Evolutionary conservation across 1,140 invertebrate species (phyloP).

Genomic region (Aleiodes sp.): DNA sequence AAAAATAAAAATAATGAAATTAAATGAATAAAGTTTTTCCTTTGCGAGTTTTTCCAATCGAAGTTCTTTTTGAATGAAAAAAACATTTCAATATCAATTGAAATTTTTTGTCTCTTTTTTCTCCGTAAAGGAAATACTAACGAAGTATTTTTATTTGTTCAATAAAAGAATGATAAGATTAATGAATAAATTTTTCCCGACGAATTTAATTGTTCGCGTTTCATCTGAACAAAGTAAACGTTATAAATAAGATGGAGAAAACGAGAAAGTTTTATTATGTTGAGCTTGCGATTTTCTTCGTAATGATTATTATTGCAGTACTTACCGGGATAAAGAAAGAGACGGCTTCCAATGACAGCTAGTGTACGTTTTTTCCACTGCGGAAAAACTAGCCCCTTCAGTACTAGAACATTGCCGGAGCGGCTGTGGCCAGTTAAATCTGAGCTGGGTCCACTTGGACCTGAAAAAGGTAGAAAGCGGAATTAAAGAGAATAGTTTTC

Average conservation of each 20-base stretch:
- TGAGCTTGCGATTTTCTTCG: not conserved
- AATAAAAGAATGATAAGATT: too few species aligned
- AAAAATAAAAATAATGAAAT: not conserved
- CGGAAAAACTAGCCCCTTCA: constrained; percentile 76
- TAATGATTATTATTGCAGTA: constrained; percentile 26
- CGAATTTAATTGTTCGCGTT: too few species aligned
- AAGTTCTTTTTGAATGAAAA: not conserved
- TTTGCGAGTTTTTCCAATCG: not conserved
- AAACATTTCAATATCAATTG: not conserved
- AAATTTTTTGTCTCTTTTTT: too few species aligned
- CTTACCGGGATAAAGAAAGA: constrained; percentile 71
- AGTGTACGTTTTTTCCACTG: constrained; percentile 73
- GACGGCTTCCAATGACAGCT: constrained; percentile 70
- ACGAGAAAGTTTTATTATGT: not conserved
- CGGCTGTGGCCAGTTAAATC: constrained; percentile 64
- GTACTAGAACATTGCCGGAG: constrained; percentile 70
- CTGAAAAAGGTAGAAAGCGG: constrained; percentile 43
- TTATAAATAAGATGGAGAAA: not conserved
- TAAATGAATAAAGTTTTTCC: not conserved
- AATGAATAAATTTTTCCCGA: too few species aligned
- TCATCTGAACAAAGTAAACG: too few species aligned
- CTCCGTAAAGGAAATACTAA: too few species aligned
- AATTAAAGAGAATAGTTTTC: not conserved
- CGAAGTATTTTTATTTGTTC: too few species aligned
- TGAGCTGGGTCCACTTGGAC: constrained; percentile 65